Conservation (phyloP, 2,888 invertebrate genomes). For the Temnothorax ravouxi region DNA sequence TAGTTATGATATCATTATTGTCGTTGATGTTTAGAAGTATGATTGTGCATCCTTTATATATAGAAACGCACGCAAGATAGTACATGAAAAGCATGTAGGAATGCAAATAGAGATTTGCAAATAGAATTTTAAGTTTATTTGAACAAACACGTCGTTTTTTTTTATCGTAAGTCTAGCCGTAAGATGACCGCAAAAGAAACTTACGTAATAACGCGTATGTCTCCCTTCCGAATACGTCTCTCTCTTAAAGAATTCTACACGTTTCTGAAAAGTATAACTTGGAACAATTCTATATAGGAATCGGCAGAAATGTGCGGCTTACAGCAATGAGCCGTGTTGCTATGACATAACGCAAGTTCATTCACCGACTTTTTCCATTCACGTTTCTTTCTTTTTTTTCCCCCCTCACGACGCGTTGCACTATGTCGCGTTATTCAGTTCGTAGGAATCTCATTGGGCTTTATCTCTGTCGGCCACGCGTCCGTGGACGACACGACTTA, state of each 20-base stretch:
- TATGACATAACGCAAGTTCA: slow-evolving; percentile 18
- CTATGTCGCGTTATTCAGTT: slow-evolving; percentile 33
- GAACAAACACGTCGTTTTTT: background rate
- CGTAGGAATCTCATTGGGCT: slow-evolving; percentile 48
- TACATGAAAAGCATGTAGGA: background rate
- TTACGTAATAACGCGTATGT: background rate
- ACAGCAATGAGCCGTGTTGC: slow-evolving; percentile 31
- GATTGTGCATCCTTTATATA: background rate
- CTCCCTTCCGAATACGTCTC: background rate
- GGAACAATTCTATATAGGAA: background rate
- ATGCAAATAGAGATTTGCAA: background rate
- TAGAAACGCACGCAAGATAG: background rate
- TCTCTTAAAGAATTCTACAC: background rate
- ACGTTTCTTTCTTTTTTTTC: slow-evolving; percentile 1
- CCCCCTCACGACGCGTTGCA: background rate
- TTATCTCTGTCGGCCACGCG: slow-evolving; percentile 62
- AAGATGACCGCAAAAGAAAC: background rate
- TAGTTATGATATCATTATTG: slow-evolving; percentile 11
- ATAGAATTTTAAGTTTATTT: background rate
- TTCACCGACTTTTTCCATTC: slow-evolving; percentile 44
- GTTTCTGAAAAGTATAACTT: background rate
- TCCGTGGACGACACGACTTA: slow-evolving; percentile 43
- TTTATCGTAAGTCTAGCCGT: background rate
- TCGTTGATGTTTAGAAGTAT: slow-evolving; percentile 6
- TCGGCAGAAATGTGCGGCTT: background rate